These are phyloP conservation scores for Psephotus haematonotus DNA, from an alignment of 2,113 vertebrate species.

Conservation along the genomic window DNA sequence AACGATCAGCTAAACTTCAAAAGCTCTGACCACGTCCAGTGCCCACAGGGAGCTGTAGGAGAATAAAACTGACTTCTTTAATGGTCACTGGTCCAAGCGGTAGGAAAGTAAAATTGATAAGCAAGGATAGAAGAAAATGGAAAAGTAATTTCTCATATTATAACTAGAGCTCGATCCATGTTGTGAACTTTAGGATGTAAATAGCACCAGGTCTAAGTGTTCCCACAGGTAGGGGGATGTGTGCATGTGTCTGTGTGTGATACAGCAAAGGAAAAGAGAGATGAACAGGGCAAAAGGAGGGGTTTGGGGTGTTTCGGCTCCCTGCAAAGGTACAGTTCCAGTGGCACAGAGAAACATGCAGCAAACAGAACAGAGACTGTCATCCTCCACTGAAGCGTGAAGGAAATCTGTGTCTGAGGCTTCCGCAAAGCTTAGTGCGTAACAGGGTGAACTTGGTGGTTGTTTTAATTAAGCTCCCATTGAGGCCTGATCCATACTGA, in stretches of 20 bases:
- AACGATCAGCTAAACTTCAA: background rate
- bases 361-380: background rate
- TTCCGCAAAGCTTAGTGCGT: background rate
- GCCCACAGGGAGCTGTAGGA: background rate
- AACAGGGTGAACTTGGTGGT: background rate
- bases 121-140: background rate
- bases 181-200: background rate
- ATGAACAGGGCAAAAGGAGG: background rate
- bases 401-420: background rate
- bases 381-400: background rate
- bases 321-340: background rate
- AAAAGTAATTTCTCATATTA: background rate
- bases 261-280: background rate
- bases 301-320: background rate
- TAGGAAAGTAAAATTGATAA: background rate
- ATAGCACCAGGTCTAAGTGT: background rate
- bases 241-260: background rate
- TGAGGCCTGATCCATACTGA: background rate
- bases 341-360: background rate
- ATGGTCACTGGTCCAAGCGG: background rate
- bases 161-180: background rate
- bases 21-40: background rate
- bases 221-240: background rate
- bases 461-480: slow-evolving; percentile 32
- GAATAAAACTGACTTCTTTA: background rate